Conservation (phyloP, 2,888 invertebrate genomes). For the Stenichneumon culpator region DNA sequence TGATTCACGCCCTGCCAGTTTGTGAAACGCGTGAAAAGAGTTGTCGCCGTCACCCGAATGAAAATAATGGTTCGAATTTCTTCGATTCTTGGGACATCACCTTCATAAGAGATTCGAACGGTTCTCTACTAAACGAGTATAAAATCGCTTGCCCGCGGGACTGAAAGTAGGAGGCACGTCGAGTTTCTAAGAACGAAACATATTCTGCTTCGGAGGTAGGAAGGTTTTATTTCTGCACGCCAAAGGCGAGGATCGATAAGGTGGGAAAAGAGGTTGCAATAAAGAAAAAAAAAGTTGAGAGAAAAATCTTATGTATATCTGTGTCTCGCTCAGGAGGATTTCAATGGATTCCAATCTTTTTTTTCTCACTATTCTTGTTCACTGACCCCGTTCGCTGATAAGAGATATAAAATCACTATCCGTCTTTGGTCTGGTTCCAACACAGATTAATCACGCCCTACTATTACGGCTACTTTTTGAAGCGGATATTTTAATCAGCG, state of each 20-base stretch:
- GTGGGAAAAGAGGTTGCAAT: neutral
- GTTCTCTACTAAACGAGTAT: neutral
- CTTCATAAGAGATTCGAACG: neutral
- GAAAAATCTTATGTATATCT: neutral
- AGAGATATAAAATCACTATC: slow-evolving; percentile 15
- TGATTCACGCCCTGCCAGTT: neutral
- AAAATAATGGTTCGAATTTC: neutral
- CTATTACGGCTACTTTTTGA: slow-evolving; percentile 15
- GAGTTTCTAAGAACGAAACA: neutral
- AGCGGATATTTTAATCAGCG: slow-evolving; percentile 55
- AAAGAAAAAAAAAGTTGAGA: neutral
- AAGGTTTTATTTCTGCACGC: neutral
- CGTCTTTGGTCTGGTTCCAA: slow-evolving; percentile 24
- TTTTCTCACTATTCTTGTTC: slow-evolving; percentile 10
- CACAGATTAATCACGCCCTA: slow-evolving; percentile 49
- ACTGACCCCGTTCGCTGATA: neutral
- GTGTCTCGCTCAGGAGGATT: neutral
- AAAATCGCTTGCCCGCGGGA: neutral
- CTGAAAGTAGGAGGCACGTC: neutral
- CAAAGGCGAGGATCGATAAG: neutral
- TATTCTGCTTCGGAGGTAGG: neutral
- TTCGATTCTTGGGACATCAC: neutral
- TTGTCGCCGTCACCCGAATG: neutral
- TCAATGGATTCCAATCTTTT: slow-evolving; percentile 2
- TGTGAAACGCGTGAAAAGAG: neutral